Conservation (phyloP, 2,888 invertebrate genomes). For the Drosophila melanosoma region DNA sequence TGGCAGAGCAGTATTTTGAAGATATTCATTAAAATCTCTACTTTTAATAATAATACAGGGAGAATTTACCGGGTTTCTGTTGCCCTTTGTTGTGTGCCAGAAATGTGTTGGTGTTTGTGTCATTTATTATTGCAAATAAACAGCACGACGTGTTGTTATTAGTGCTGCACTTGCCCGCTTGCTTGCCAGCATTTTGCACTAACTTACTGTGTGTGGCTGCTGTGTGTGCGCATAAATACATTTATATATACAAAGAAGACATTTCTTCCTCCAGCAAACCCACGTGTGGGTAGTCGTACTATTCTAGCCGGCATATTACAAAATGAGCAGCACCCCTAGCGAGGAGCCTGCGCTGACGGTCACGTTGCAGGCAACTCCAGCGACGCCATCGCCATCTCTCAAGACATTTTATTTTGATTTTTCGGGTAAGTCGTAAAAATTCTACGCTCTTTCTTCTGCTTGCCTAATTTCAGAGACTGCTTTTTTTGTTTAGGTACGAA, state of each 20-base stretch:
- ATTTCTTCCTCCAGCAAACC: constrained; percentile 12
- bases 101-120: constrained; percentile 27
- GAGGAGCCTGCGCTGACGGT: constrained; percentile 35
- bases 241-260: constrained; percentile 2
- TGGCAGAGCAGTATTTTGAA: constrained; percentile 2
- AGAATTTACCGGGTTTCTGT: constrained; percentile 23
- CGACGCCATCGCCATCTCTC: constrained; percentile 58
- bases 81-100: background rate
- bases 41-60: background rate
- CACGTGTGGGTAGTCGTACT: constrained; percentile 39
- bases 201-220: background rate
- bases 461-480: constrained; percentile 17
- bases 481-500: constrained; percentile 66
- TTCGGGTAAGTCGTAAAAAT: constrained; percentile 47
- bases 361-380: constrained; percentile 32
- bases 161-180: constrained; percentile 22
- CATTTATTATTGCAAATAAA: constrained; percentile 29
- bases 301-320: constrained; percentile 11
- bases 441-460: background rate
- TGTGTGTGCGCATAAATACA: constrained; percentile 4
- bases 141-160: constrained; percentile 48
- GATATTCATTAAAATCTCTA: background rate
- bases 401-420: constrained; percentile 61
- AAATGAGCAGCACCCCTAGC: constrained; percentile 53
- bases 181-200: constrained; percentile 20